Base-by-base conservation (phyloP, 2,113 vertebrate species). In the Gorsachius goisagi region DNA sequence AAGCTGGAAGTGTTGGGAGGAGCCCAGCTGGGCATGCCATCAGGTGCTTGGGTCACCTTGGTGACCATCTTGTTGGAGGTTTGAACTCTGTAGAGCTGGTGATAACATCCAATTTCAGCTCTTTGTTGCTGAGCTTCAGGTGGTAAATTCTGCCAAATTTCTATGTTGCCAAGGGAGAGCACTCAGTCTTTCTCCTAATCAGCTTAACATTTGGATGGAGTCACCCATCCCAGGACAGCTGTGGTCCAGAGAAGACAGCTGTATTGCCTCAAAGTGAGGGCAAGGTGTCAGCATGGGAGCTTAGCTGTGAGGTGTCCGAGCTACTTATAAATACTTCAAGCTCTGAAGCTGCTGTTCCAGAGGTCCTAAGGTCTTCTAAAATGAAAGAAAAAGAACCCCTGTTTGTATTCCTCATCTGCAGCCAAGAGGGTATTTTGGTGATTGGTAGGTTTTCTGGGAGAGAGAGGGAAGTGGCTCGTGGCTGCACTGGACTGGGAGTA, bases 1-100 rank as follows among this genome's bases (percentile, higher is more conserved):
- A 0, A 7, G 5, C 15, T 86, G 53, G 15, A 68, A 39, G 7
- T 2, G 9, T 44, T 79, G 49, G 11, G 23, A 60, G 20, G 18
- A 76, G 23, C 30, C 71, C 12, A 8, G 3, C n/a, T 4, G 3
- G n/a, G 24, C 27, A 27, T 6, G 13, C 10, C 0, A 0, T 35
- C 23, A 11, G 23, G 23, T 37, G 23, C 26, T 7, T 60, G 33
- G 15, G n/a, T 78, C 15, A 2, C n/a, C 75, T 52, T 41, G 63
- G 39, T 47, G 30, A 9, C 41, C 1, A 0, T 53, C 62, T n/a
- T 5, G 23, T 39, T 73, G 59, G 30, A 84, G 39, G 11, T 17
- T 78, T 85, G 66, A 60, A 23, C 9, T 52, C 9, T 28, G 16
- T 33, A 37, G 32, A 37, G 19, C n/a, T 8, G 21, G 26, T 55